phyloP scores from a whole-genome alignment of 2,888 invertebrate genomes.

The Callyntrura sp. region DNA sequence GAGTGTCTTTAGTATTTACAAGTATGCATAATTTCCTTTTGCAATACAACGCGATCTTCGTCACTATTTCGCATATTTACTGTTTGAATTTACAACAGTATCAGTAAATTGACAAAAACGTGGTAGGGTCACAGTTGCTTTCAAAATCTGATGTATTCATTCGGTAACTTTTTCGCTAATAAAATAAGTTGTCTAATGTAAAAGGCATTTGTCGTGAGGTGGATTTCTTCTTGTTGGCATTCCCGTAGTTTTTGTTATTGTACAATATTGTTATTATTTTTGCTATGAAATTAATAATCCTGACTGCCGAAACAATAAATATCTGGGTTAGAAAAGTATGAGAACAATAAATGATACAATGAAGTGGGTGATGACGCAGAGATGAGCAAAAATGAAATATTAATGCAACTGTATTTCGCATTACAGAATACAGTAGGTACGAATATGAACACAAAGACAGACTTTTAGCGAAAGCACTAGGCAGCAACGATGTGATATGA shows the following conservation, averaged over 20 bases:
- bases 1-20: too few species aligned
- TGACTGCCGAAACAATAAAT: conserved; percentile 22
- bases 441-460: not conserved
- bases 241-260: conserved; percentile 12
- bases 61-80: too few species aligned
- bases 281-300: conserved; percentile 35
- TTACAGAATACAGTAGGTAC: not conserved
- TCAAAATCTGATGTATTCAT: conserved; percentile 22
- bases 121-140: not conserved
- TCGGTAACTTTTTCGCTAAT: not conserved
- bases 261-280: not conserved
- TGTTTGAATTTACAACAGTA: not conserved
- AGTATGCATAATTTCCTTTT: not conserved
- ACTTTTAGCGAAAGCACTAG: not conserved
- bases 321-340: conserved; percentile 1
- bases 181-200: not conserved
- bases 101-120: conserved; percentile 3
- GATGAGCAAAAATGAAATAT: conserved; percentile 16
- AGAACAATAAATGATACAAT: not conserved
- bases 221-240: not conserved
- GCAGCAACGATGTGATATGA: not conserved
- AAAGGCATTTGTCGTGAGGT: not conserved
- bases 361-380: not conserved
- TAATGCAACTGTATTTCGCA: not conserved
- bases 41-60: too few species aligned